Base-by-base conservation (phyloP, 1,140 invertebrate species). In the Temnothorax nylanderi region DNA sequence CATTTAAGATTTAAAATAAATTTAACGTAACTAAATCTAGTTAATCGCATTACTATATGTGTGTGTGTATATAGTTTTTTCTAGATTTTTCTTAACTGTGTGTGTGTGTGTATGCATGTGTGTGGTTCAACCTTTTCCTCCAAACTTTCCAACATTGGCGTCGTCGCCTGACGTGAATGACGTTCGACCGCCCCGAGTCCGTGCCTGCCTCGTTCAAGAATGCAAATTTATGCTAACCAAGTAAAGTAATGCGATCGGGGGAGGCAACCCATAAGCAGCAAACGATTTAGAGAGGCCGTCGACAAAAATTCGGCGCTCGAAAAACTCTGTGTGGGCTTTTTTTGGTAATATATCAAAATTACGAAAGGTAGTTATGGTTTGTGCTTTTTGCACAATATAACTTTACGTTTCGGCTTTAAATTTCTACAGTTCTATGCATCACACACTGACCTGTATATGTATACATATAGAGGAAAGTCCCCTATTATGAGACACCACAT, bases 161-260 rank as follows among this genome's bases (percentile, higher is more conserved):
- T 60, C 44, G 51, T 74, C 21, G 75, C 26, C 34, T 80, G 74
- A 86, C 75, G 51, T 51, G 85, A 81, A 81, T 58, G 65, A 71
- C 65, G 54, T 87, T 72, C 76, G 60, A 37, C 72, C 56, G 54
- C 62, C 37, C 62, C 60, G 71, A 82, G 77, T 58, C 62, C 37
- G 54, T 71, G 49, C 84, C 62, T 44, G 76, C 56, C 74, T 86
- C 76, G 49, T 82, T 51, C 71, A 54, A 37, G 71, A 65, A 89
- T 90, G 89, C 84, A 90, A 90, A 90, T 90, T 90, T 90, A 90
- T 90, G 89, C 89, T 90, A 90, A 90, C 58, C 34, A 10, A 62
- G 84, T 89, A 87, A 88, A 90, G 71, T 80, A 84, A 89, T 74
- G 85, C 84, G 58, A 87, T 37, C 18, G 37, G 44, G 82, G 49